Conservation (phyloP, 2,797 vertebrate genomes). For the Chelon labrosus region DNA sequence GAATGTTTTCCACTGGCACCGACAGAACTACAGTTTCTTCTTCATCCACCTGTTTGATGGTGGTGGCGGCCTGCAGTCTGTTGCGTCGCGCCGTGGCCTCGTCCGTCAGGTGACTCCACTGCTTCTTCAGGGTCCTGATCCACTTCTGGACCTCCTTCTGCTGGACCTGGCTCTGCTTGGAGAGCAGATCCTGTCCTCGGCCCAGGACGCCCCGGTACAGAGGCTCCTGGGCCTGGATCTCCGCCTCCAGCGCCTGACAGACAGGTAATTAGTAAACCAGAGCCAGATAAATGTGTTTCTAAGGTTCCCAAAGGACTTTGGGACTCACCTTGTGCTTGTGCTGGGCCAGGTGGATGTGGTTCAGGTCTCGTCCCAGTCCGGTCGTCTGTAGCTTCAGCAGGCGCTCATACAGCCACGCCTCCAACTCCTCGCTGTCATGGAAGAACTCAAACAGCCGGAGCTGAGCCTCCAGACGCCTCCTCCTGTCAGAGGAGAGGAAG, state of each 20-base stretch:
- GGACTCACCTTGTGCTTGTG: constrained; percentile 90
- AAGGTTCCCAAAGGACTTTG: too few relatives aligned
- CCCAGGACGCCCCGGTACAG: constrained; percentile 80
- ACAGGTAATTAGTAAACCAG: too few relatives aligned
- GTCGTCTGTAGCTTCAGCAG: constrained; percentile 79
- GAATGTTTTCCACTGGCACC: too few relatives aligned
- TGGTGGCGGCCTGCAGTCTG: constrained; percentile 83
- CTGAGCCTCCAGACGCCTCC: constrained; percentile 84
- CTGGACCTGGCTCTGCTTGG: constrained; percentile 53
- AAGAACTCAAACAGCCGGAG: constrained; percentile 88
- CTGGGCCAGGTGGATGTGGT: constrained; percentile 84
- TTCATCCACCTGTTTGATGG: constrained; percentile 86
- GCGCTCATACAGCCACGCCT: constrained; percentile 87
- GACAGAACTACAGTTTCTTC: too few relatives aligned
- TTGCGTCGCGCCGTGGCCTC: constrained; percentile 70
- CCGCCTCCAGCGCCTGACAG: constrained; percentile 85
- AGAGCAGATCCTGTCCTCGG: constrained; percentile 84
- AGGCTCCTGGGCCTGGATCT: constrained; percentile 86
- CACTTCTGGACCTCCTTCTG: constrained; percentile 81
- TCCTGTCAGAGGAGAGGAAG: constrained; percentile 69
- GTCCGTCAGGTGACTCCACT: constrained; percentile 86
- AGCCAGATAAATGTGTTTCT: too few relatives aligned
- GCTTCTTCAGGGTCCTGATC: constrained; percentile 81
- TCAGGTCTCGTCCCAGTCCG: constrained; percentile 84
- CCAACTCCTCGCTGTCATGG: constrained; percentile 88